A percentile compares a stretch with the other conserved stretches of the same genome.
Evolutionary conservation across 2,797 vertebrate genomes (phyloP).

Genomic region (Pagetopsis macropterus): DNA sequence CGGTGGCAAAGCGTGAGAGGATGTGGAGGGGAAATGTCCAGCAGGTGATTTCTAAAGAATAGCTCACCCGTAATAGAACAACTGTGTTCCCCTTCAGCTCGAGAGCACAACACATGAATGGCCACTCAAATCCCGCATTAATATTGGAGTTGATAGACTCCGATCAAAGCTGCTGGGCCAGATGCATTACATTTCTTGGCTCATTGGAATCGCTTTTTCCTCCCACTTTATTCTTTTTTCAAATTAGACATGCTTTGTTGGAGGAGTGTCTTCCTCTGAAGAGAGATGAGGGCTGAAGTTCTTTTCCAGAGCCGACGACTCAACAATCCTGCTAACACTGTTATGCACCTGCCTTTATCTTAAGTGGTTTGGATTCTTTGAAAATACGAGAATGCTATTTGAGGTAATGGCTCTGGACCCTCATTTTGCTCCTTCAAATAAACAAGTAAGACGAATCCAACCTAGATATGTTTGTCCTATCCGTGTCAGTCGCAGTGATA

Average conservation of each 20-base stretch:
- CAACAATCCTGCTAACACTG: conserved; percentile 56
- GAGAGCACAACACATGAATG: conserved; percentile 73
- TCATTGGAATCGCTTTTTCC: conserved; percentile 76
- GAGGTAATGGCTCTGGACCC: conserved; percentile 40
- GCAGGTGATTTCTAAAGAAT: conserved; percentile 71
- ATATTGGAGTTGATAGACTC: conserved; percentile 79
- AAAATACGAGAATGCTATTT: conserved; percentile 54
- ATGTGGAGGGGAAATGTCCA: conserved; percentile 49
- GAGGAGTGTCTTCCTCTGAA: conserved; percentile 60
- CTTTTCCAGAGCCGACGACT: conserved; percentile 47
- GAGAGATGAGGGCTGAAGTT: conserved; percentile 59
- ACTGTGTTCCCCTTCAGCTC: conserved; percentile 68
- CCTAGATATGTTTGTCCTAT: conserved; percentile 28
- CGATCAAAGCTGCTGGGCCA: conserved; percentile 77
- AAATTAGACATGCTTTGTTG: conserved; percentile 81
- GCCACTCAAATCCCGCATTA: conserved; percentile 76
- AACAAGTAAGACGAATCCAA: conserved; percentile 24
- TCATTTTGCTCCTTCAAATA: conserved; percentile 16
- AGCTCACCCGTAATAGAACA: conserved; percentile 80
- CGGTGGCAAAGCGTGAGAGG: conserved; percentile 44
- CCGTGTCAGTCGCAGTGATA: conserved; percentile 23
- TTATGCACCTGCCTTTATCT: conserved; percentile 50
- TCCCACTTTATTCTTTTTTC: conserved; percentile 67
- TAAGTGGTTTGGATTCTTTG: conserved; percentile 44
- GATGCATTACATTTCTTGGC: conserved; percentile 83